phyloP scores from a whole-genome alignment of 1,140 invertebrate genomes.

The Drosophila murphyi region DNA sequence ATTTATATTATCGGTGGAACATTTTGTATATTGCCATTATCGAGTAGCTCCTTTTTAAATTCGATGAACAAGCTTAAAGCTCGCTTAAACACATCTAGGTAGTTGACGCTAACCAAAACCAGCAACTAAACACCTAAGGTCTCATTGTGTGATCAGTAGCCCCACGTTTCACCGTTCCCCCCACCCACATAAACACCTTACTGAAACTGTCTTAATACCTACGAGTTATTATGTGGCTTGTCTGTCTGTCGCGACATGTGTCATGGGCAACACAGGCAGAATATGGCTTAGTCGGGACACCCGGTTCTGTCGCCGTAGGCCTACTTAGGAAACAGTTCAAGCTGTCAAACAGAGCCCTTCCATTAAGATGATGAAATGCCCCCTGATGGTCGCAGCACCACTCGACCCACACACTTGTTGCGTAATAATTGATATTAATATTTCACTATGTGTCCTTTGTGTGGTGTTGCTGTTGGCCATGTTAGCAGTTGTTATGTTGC shows the following conservation, averaged over 20 bases:
- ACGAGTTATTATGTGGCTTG: constrained; percentile 30
- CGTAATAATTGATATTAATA: constrained; percentile 79
- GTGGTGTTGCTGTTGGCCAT: constrained; percentile 5
- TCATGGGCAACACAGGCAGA: constrained; percentile 41
- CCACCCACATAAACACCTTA: too few relatives aligned
- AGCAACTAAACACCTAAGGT: constrained; percentile 40
- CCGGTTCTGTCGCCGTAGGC: constrained; percentile 4
- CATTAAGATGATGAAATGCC: constrained; percentile 78
- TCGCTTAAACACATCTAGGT: constrained; percentile 14
- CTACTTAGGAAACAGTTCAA: constrained; percentile 45
- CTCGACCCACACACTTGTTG: constrained; percentile 61
- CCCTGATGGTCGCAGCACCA: constrained; percentile 49
- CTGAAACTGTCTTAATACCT: constrained; percentile 14
- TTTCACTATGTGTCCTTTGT: constrained; percentile 44
- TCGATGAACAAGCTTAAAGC: neutral
- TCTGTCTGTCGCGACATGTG: constrained; percentile 45
- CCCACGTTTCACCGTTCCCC: neutral
- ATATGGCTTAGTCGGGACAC: constrained; percentile 39
- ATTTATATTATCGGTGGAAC: neutral
- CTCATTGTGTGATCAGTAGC: neutral
- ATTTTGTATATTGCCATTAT: neutral
- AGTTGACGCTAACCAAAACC: constrained; percentile 37
- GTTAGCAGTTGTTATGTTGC: neutral
- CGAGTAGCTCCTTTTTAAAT: neutral
- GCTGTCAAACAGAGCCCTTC: constrained; percentile 41